A percentile compares a stretch with the other conserved stretches of the same genome.
Evolutionary conservation across 2,888 invertebrate species (phyloP).

Genomic region (Neocrepidodera transversa): DNA sequence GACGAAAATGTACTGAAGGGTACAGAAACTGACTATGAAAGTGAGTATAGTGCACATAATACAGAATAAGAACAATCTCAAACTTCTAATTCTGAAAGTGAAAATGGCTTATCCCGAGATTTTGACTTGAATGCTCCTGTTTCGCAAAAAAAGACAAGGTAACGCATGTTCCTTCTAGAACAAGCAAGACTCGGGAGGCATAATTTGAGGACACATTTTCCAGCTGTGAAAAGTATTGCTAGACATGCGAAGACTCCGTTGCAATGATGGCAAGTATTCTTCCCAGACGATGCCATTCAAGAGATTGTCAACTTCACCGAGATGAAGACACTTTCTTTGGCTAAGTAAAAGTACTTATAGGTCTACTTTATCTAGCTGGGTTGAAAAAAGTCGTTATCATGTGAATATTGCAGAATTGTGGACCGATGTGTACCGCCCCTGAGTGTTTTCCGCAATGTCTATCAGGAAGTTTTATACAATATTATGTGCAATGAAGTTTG

Average conservation of each 20-base stretch:
- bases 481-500: conserved; percentile 36
- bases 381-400: conserved; percentile 34
- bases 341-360: conserved; percentile 43
- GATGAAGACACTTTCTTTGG: too few relatives aligned
- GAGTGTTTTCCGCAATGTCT: conserved; percentile 43
- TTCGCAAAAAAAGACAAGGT: not conserved
- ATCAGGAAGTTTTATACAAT: conserved; percentile 37
- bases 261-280: conserved; percentile 5
- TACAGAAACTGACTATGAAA: not conserved
- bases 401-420: conserved; percentile 40
- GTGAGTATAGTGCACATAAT: not conserved
- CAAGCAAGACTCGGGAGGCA: not conserved
- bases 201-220: conserved; percentile 2
- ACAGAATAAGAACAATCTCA: not conserved
- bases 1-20: not conserved
- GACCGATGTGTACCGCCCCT: conserved; percentile 39
- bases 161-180: not conserved
- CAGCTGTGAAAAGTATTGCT: not conserved
- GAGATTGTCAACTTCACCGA: conserved; percentile 40
- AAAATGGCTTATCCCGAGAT: too few relatives aligned
- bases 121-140: too few relatives aligned
- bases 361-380: conserved; percentile 37
- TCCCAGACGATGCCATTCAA: conserved; percentile 35
- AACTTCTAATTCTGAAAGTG: not conserved
- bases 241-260: not conserved